These are phyloP conservation scores for Hirtodrosophila trivittata DNA, from an alignment of 2,888 invertebrate species.

Conservation along the genomic window DNA sequence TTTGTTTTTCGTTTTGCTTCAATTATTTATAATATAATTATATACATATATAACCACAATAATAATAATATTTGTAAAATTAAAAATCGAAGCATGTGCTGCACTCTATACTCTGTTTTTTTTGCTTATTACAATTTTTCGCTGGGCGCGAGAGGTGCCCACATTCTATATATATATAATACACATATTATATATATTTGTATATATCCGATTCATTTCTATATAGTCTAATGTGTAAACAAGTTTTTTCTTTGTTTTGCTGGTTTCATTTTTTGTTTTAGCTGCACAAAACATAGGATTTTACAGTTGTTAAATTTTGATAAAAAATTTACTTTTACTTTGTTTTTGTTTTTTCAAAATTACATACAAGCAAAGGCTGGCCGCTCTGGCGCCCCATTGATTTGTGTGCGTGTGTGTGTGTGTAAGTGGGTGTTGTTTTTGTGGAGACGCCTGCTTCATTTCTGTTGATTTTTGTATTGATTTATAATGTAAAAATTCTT, in stretches of 20 bases:
- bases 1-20: constrained; percentile 76
- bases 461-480: constrained; percentile 45
- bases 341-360: constrained; percentile 38
- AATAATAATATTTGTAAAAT: constrained; percentile 79
- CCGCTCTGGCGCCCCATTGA: constrained; percentile 46
- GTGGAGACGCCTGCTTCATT: constrained; percentile 47
- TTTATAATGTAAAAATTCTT: constrained; percentile 76
- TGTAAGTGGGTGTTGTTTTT: constrained; percentile 25
- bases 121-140: constrained; percentile 56
- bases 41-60: constrained; percentile 83
- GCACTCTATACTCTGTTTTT: constrained; percentile 74
- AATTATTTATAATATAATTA: constrained; percentile 82
- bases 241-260: constrained; percentile 48
- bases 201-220: constrained; percentile 60
- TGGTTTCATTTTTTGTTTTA: constrained; percentile 30
- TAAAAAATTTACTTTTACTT: constrained; percentile 31
- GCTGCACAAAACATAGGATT: constrained; percentile 75
- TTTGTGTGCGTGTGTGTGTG: constrained; percentile 35
- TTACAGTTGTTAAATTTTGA: constrained; percentile 62
- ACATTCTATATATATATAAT: constrained; percentile 40
- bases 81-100: constrained; percentile 80
- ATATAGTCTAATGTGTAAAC: constrained; percentile 73
- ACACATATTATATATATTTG: constrained; percentile 41
- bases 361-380: constrained; percentile 73
- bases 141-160: constrained; percentile 58